A percentile compares a stretch with the other conserved stretches of the same genome.
Evolutionary conservation across 2,113 vertebrate species (phyloP).

Genomic region (Mystacornis crossleyi): DNA sequence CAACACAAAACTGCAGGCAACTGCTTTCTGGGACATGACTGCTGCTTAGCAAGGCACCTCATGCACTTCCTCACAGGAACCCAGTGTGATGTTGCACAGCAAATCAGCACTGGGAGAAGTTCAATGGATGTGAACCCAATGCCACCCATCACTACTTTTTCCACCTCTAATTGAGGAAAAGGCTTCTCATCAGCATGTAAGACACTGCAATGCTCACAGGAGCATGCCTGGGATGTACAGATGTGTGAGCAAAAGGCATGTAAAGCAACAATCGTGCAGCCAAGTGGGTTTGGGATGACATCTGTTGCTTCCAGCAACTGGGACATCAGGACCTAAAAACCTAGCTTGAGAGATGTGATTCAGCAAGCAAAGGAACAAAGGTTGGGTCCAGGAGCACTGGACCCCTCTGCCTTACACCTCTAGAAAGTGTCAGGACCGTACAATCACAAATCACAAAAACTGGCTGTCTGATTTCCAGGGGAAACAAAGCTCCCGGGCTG

Average conservation of each 20-base stretch:
- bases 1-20: not conserved
- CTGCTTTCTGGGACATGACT: not conserved
- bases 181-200: not conserved
- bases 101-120: not conserved
- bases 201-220: not conserved
- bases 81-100: not conserved
- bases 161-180: not conserved
- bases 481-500: not conserved
- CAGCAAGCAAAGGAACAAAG: not conserved
- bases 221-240: not conserved
- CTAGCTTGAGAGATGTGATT: not conserved
- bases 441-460: not conserved
- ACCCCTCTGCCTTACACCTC: not conserved
- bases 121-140: not conserved
- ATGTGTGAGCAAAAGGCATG: not conserved
- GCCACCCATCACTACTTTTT: not conserved
- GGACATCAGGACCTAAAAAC: not conserved
- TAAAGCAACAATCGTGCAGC: fast-evolving
- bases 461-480: not conserved
- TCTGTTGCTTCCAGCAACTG: not conserved
- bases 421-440: not conserved
- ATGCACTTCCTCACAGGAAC: not conserved
- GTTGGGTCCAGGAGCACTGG: fast-evolving
- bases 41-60: not conserved
- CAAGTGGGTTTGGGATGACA: not conserved